Evolutionary conservation across 2,888 invertebrate species (phyloP).

Genomic region (Eupithecia centaureata): DNA sequence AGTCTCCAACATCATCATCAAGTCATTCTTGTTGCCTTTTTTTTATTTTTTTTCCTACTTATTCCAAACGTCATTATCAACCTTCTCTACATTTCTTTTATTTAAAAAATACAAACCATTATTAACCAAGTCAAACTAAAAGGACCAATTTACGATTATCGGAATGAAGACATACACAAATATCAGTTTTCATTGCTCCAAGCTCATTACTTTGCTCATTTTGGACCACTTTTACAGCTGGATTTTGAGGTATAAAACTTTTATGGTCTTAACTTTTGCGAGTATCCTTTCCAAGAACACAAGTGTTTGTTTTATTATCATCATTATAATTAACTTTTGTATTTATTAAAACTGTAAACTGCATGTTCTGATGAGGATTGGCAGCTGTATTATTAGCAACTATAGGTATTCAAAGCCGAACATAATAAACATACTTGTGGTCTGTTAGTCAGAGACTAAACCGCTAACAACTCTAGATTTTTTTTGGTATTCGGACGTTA

Average conservation of each 20-base stretch:
- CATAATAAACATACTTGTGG: neutral
- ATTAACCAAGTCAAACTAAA: conserved; percentile 77
- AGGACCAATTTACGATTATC: conserved; percentile 79
- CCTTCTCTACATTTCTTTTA: conserved; percentile 46
- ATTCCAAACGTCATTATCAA: neutral
- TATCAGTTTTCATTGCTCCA: conserved; percentile 58
- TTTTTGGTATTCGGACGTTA: too few species aligned
- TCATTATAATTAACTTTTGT: conserved; percentile 50
- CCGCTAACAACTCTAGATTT: neutral
- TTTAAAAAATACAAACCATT: conserved; percentile 73
- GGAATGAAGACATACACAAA: conserved; percentile 72
- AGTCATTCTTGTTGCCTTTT: too few species aligned
- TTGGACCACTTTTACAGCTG: conserved; percentile 63
- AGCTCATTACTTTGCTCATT: conserved; percentile 37
- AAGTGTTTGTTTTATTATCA: conserved; percentile 53
- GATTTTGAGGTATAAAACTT: conserved; percentile 54
- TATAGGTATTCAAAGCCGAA: conserved; percentile 55
- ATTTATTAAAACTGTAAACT: conserved; percentile 51
- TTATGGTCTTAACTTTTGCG: conserved; percentile 54
- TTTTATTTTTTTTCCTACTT: too few species aligned
- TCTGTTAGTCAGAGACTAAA: neutral
- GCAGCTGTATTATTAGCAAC: conserved; percentile 63
- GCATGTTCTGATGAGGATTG: conserved; percentile 55
- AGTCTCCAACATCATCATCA: too few species aligned
- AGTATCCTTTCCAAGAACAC: conserved; percentile 48